phyloP scores from a whole-genome alignment of 64 coral and sea anemone genomes.

The Montipora efflorescens region DNA sequence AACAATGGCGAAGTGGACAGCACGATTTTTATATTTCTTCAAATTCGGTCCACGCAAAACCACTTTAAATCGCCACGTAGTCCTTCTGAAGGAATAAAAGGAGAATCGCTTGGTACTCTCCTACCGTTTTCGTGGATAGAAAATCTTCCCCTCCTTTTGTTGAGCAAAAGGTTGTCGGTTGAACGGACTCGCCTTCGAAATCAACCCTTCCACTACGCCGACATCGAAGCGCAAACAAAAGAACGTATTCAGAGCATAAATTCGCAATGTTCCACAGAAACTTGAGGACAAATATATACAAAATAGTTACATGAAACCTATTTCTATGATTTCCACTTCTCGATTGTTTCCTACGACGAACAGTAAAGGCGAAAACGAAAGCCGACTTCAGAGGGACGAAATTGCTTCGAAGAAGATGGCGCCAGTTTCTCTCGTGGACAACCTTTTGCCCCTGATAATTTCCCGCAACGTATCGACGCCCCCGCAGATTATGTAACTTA shows the following conservation, averaged over 20 bases:
- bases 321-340: conserved; percentile 19
- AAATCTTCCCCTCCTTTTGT: background rate
- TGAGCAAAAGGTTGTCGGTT: conserved; percentile 38
- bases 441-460: conserved; percentile 75
- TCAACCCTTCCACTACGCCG: conserved; percentile 55
- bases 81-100: background rate
- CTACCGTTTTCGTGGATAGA: conserved; percentile 56
- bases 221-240: conserved; percentile 62
- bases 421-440: conserved; percentile 97
- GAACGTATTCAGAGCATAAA: conserved; percentile 57
- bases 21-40: conserved; percentile 22
- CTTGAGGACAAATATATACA: conserved; percentile 4
- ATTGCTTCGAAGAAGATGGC: conserved; percentile 92
- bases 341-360: background rate
- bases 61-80: background rate
- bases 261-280: conserved; percentile 8
- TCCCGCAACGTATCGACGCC: conserved; percentile 68
- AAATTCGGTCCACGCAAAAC: conserved; percentile 64
- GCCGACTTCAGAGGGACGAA: conserved; percentile 46
- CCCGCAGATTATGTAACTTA: conserved; percentile 86
- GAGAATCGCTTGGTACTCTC: conserved; percentile 59
- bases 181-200: conserved; percentile 59
- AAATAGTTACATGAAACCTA: conserved; percentile 19
- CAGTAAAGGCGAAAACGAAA: conserved; percentile 61
- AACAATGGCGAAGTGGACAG: conserved; percentile 33